phyloP scores from a whole-genome alignment of 2,888 invertebrate species.

The Temnothorax rugatulus region DNA sequence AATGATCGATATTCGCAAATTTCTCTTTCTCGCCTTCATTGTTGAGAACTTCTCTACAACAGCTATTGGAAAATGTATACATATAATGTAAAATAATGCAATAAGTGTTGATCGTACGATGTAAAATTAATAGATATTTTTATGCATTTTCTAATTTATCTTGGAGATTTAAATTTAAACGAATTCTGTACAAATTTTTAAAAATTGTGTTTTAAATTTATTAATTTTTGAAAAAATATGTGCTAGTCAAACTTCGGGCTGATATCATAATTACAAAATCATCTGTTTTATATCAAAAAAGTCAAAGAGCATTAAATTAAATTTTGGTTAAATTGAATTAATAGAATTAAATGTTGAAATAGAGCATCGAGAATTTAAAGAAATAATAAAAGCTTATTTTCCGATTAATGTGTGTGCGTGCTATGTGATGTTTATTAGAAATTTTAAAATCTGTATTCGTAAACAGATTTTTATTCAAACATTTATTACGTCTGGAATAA shows the following conservation, averaged over 20 bases:
- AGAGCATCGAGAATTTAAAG: neutral
- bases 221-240: neutral
- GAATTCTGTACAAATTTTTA: neutral
- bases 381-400: neutral
- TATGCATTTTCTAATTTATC: neutral
- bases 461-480: neutral
- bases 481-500: constrained; percentile 7
- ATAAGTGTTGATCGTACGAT: neutral
- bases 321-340: neutral
- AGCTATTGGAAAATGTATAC: neutral
- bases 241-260: neutral
- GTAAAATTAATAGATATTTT: neutral
- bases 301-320: neutral
- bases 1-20: constrained; percentile 17
- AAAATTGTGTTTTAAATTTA: too few relatives aligned
- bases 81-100: neutral
- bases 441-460: neutral
- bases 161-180: neutral
- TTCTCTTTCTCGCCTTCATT: neutral
- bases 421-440: neutral
- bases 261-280: neutral
- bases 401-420: neutral
- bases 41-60: neutral
- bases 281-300: constrained; percentile 17
- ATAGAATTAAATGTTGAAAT: neutral